Evolutionary conservation across 1,140 invertebrate species (phyloP), one percentile per base, ranked within the genome.

Genomic region (Whitmania pigra): DNA sequence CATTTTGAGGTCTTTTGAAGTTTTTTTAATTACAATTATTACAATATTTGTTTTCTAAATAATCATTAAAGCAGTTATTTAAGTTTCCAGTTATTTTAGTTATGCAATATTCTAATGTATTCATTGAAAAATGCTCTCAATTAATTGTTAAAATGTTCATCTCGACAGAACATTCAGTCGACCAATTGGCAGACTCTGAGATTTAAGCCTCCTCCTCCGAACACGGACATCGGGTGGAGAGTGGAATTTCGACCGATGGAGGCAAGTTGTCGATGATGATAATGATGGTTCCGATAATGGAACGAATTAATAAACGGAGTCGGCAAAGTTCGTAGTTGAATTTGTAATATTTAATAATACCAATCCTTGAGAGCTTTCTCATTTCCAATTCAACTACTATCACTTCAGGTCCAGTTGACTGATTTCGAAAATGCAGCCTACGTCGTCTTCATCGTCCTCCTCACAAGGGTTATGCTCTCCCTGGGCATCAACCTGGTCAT

Each of bases 101-200:
- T 1, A 25, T 13, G 2, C 2, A 57, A 63, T 63, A 27, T 25
- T 5, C 13, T 27, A 20, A 15, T 36, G 11, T 69, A 36, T 49
- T 49, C 43, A 49, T 49, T 11, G 13, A 49, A 49, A 49, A 11
- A 1, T 49, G 43, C 15, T 49, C 15, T 49, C 43, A 11, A 49
- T 49, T 49, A 49, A 1, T 49, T 13, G 15, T 49, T 49, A 15
- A 11, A 49, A 49, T 49, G 9, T 49, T 49, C 43, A 49, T 11
- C 43, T 7, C 57, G 29, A 63, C 78, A 94, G 91, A 99, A 98
- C 80, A 97, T 99, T 77, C 97, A 99, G 82, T 98, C 95, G 0
- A 99, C 97, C 9, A 99, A 99, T 84, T 99, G 97, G 97, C 96
- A 99, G 85, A 97, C 95, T 13, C 97, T 99, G 96, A 86, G 97